Evolutionary conservation across 1,140 invertebrate species (phyloP).

Genomic region (Drosophila simulans): DNA sequence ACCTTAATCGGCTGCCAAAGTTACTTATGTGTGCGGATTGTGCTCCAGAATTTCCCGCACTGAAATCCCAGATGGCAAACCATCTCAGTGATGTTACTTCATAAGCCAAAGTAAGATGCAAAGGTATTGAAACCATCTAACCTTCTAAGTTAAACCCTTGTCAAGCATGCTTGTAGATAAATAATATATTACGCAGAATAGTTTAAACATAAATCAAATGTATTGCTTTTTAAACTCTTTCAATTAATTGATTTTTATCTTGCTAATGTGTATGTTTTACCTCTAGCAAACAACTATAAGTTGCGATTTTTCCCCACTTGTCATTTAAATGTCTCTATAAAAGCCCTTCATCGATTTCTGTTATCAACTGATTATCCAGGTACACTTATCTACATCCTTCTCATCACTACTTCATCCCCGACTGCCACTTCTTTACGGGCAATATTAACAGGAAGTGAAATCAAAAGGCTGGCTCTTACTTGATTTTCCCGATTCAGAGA

Average conservation of each 20-base stretch:
- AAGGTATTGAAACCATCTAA: neutral
- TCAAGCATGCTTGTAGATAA: neutral
- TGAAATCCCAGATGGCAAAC: neutral
- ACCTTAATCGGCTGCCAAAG: constrained; percentile 82
- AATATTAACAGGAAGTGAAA: constrained; percentile 83
- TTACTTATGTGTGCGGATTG: constrained; percentile 72
- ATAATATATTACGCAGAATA: neutral
- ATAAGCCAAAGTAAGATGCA: neutral
- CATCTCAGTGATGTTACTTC: constrained; percentile 1
- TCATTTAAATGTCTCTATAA: no score
- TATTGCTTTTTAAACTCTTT: no score
- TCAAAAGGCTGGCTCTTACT: constrained; percentile 81
- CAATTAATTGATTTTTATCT: no score
- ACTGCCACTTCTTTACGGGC: constrained; percentile 30
- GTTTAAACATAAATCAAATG: no score
- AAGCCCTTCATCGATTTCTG: no score
- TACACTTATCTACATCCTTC: neutral
- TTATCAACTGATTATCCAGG: neutral
- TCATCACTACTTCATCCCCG: constrained; percentile 3
- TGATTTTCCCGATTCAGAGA: constrained; percentile 75
- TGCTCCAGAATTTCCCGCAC: constrained; percentile 15
- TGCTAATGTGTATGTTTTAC: no score
- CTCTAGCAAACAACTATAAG: no score
- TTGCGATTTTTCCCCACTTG: no score
- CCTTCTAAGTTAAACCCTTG: neutral